phyloP scores from a whole-genome alignment of 2,888 invertebrate genomes.

The Choristoneura rosaceana region DNA sequence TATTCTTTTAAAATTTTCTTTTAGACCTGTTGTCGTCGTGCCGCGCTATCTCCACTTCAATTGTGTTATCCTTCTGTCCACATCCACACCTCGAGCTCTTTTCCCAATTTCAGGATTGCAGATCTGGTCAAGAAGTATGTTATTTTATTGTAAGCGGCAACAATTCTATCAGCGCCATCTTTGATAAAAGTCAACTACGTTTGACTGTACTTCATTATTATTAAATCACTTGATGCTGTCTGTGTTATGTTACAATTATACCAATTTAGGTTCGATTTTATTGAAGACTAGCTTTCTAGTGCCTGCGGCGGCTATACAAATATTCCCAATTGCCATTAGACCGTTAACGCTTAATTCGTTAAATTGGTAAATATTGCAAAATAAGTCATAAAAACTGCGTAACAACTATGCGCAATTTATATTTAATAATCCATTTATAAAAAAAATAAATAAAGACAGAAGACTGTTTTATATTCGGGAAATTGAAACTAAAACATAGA shows the following conservation, averaged over 20 bases:
- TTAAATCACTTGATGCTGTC: background rate
- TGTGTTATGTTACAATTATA: constrained; percentile 29
- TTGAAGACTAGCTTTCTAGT: constrained; percentile 32
- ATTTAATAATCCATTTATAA: too few species aligned
- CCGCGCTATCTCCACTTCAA: too few species aligned
- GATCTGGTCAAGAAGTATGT: too few species aligned
- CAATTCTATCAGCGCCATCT: background rate
- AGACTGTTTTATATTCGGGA: too few species aligned
- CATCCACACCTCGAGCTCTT: too few species aligned
- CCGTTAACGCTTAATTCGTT: constrained; percentile 17
- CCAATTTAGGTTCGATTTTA: constrained; percentile 35
- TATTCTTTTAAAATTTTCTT: too few species aligned
- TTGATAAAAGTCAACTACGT: background rate
- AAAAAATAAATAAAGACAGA: too few species aligned
- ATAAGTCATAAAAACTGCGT: constrained; percentile 16
- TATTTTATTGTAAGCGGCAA: too few species aligned
- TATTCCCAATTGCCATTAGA: constrained; percentile 1
- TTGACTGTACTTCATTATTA: background rate
- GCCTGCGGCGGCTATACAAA: constrained; percentile 23
- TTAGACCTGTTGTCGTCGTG: too few species aligned
- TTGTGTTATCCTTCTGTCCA: too few species aligned
- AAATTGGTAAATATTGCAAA: constrained; percentile 25
- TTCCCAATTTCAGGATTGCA: too few species aligned
- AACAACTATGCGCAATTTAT: background rate
- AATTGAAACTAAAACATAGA: too few species aligned